These are phyloP conservation scores for Chesias legatella DNA, from an alignment of 2,888 invertebrate species.

Conservation along the genomic window DNA sequence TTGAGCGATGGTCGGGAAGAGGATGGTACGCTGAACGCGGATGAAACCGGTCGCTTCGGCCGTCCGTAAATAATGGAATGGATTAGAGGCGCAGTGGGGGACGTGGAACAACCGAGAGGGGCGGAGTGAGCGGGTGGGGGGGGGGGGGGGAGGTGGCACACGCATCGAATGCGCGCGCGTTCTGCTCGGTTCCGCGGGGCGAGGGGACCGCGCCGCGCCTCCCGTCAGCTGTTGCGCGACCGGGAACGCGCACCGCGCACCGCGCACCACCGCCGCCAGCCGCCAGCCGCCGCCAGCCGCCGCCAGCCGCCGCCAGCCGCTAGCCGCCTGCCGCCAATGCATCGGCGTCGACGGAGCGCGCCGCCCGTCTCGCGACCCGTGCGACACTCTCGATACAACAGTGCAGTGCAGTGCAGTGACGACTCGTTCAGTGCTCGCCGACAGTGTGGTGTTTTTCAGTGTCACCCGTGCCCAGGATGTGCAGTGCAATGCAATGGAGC, in stretches of 20 bases:
- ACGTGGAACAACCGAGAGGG: conserved; percentile 56
- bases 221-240: conserved; percentile 80
- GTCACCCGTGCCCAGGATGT: conserved; percentile 63
- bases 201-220: conserved; percentile 72
- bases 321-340: conserved; percentile 70
- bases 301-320: conserved; percentile 39
- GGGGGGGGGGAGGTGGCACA: conserved; percentile 58
- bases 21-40: conserved; percentile 70
- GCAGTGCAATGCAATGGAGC: conserved; percentile 61
- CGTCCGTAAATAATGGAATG: conserved; percentile 79
- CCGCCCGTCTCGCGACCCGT: conserved; percentile 47
- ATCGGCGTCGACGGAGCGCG: conserved; percentile 71
- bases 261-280: conserved; percentile 44
- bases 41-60: conserved; percentile 77
- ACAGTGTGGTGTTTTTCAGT: conserved; percentile 50
- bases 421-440: conserved; percentile 34
- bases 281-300: too few species aligned
- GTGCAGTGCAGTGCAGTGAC: conserved; percentile 53
- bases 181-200: conserved; percentile 39
- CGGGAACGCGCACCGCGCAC: conserved; percentile 63
- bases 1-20: conserved; percentile 73
- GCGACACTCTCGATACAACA: conserved; percentile 33
- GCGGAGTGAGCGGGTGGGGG: conserved; percentile 50
- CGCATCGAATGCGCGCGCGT: conserved; percentile 71
- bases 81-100: conserved; percentile 74